A percentile compares a stretch with the other conserved stretches of the same genome.
Conservation (phyloP, 2,888 invertebrate genomes). For the Dynastes maya region DNA sequence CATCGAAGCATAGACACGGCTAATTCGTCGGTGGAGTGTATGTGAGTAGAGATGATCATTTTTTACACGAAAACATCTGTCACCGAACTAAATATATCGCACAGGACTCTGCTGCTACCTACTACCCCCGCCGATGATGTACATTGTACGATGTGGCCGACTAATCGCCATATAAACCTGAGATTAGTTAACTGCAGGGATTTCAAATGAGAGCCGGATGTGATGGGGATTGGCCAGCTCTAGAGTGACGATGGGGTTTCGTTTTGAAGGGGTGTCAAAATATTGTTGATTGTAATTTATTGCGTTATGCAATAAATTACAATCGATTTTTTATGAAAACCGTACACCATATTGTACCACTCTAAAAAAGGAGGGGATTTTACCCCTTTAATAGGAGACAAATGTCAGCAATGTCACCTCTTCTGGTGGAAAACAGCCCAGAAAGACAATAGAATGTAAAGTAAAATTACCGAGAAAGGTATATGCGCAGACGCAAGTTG, state of each 20-base stretch:
- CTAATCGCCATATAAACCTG: conserved; percentile 57
- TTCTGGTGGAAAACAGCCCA: no score
- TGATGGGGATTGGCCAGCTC: not conserved
- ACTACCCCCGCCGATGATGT: conserved; percentile 4
- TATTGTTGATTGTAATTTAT: conserved; percentile 59
- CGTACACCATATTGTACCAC: no score
- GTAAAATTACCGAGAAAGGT: no score
- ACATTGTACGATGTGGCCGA: conserved; percentile 47
- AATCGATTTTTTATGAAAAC: not conserved
- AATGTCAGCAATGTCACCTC: no score
- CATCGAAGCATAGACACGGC: not conserved
- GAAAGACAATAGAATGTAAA: no score
- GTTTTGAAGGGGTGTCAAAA: conserved; percentile 65
- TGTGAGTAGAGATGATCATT: conserved; percentile 52
- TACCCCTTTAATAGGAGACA: no score
- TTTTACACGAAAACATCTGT: conserved; percentile 67
- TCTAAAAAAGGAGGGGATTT: no score
- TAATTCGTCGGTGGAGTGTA: not conserved
- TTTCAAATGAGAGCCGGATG: conserved; percentile 45
- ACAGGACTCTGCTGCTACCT: conserved; percentile 36
- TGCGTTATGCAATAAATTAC: not conserved
- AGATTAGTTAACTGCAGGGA: conserved; percentile 54
- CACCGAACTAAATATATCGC: conserved; percentile 52
- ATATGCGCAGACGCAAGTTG: no score
- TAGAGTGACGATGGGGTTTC: conserved; percentile 52